Base-by-base conservation (phyloP, 1,140 invertebrate species). In the Ephestia elutella region DNA sequence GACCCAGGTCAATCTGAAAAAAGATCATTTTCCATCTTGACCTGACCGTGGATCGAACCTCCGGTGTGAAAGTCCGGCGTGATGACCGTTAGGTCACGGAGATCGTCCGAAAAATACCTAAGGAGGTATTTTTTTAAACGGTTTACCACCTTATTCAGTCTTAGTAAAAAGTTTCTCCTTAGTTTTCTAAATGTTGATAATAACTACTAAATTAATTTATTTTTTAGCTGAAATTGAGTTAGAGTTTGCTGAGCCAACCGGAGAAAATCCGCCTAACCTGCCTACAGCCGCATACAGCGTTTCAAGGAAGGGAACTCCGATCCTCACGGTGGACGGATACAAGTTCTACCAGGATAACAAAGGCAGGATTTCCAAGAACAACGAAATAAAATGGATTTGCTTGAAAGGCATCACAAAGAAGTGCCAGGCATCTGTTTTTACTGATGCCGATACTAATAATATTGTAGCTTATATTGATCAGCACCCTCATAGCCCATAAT, bases 301-400 rank as follows among this genome's bases (percentile, higher is more conserved):
- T 10, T 44, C 38, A 5, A 44, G n/a, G n/a, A 44, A 44, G 15
- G 38, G 38, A 5, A 44, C 38, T 63, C 66, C 51, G 20, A 28
- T 3, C 61, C 67, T 44, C 10, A 44, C 38, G 2, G 38, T 44
- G 30, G 65, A 71, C 10, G 73, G 78, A 0, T 84, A 71, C 57
- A 82, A 68, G 0, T 84, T 74, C 57, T 76, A 69, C 25, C 13
- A 78, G 49, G 71, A 75, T 49, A 54, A 56, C 0, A 44, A 49
- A 35, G 3, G 32, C 53, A 28, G 19, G 49, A 18, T 21, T 7
- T 13, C 30, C 9, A n/a, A 10, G 0, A 10, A 49, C 32, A 9
- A 56, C 5, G 75, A 73, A 57, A 73, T 66, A 15, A 60, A 71
- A 50, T 84, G 81, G 81, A 59, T 71, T 1, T 85, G 82, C 58